Percentiles rank a stretch among this genome's conserved stretches.
These are phyloP conservation scores for Neosilurus hyrtlii DNA, from an alignment of 2,797 vertebrate species.

Conservation along the genomic window DNA sequence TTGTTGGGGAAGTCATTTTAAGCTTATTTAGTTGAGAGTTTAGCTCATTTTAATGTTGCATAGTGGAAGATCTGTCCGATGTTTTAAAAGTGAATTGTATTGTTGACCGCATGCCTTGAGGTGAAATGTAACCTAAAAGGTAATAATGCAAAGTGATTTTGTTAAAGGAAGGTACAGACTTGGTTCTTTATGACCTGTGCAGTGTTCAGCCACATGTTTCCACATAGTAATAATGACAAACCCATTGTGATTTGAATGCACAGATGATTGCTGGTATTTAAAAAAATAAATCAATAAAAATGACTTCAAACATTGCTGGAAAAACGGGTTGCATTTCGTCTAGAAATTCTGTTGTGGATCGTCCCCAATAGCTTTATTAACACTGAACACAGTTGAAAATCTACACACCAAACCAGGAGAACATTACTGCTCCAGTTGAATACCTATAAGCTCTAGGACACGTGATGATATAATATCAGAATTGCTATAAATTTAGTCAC, in stretches of 20 bases:
- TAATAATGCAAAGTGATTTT: constrained; percentile 26
- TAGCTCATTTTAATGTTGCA: not conserved
- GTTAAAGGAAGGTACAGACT: constrained; percentile 11
- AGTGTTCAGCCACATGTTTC: not conserved
- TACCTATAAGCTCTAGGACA: not conserved
- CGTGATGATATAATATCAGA: not conserved
- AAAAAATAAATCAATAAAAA: not conserved
- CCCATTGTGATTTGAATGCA: not conserved
- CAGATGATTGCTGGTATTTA: not conserved
- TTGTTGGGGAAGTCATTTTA: not conserved
- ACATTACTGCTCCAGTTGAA: not conserved
- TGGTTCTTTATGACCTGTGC: not conserved
- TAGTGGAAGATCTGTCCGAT: not conserved
- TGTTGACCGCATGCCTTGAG: not conserved
- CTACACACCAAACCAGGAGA: not conserved
- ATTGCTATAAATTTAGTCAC: not conserved
- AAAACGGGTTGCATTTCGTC: not conserved
- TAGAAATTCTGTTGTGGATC: not conserved
- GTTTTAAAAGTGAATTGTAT: not conserved
- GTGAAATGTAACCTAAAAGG: constrained; percentile 10
- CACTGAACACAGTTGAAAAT: not conserved
- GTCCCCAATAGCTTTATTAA: not conserved
- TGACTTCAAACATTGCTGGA: not conserved
- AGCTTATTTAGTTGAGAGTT: not conserved
- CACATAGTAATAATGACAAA: not conserved